Evolutionary conservation across 2,888 invertebrate species (phyloP), one percentile per base, ranked within the genome.

Genomic region (Ditula angustiorana): DNA sequence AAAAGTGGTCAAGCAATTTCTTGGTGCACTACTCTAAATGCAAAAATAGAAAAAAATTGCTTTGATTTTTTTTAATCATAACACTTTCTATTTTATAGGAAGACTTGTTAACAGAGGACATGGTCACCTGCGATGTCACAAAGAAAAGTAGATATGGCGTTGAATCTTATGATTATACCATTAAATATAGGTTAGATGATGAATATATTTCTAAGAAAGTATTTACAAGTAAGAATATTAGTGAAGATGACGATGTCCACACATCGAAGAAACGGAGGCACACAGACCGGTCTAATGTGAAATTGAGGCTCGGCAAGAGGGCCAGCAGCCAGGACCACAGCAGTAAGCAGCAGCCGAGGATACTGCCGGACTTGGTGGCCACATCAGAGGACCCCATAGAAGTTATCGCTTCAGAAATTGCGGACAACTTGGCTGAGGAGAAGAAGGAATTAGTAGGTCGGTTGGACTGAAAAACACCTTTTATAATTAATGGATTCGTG

Each of bases 41-140:
- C n/a, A n/a, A n/a, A n/a, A n/a, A n/a, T n/a, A n/a, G n/a, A n/a
- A n/a, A n/a, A n/a, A 37, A 35, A 5, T 16, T 19, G 19, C 5
- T n/a, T 37, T 41, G 11, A 10, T 41, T 10, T 10, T 7, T 1
- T 37, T 2, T 37, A 37, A 37, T 16, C 19, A 10, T 19, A 2
- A 19, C n/a, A 30, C 19, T 41, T 19, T 19, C 52, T 53, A 55
- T 47, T 61, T 90, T 90, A n/a, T 95, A 97, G 89, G 97, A 97
- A 81, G 97, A 97, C 72, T 93, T 96, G 0, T 86, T 98, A 57
- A 95, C 96, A 24, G 96, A 97, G 80, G 95, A 96, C 74, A 94
- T 98, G 88, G 95, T 95, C 10, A 95, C 95, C 44, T 96, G 96
- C 86, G 96, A 96, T 84, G 97, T 97, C 8, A 95, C 95, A 87